A percentile compares a stretch with the other conserved stretches of the same genome.
Evolutionary conservation across 2,113 vertebrate genomes (phyloP).

Genomic region (Meleagris gallopavo): DNA sequence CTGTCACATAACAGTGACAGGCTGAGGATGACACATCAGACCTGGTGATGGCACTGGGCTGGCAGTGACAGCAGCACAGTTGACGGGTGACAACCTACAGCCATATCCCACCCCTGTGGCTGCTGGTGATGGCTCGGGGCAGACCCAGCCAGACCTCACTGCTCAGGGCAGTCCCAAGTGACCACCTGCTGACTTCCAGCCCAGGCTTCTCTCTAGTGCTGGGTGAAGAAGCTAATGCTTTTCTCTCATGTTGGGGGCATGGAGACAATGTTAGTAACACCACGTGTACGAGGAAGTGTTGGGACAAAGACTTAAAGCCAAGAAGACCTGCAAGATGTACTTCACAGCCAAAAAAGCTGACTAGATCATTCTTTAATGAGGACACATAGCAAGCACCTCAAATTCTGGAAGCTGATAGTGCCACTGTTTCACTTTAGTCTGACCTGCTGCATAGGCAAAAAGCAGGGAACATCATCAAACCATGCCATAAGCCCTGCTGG

Average conservation of each 20-base stretch:
- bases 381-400: neutral
- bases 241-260: too few species aligned
- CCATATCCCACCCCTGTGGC: neutral
- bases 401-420: neutral
- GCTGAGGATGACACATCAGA: neutral
- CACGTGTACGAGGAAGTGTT: neutral
- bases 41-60: neutral
- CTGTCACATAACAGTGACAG: neutral
- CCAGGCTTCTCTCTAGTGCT: neutral
- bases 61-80: neutral
- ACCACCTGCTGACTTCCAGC: neutral
- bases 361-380: neutral
- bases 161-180: neutral
- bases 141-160: rapidly evolving
- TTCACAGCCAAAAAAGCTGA: neutral
- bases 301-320: neutral
- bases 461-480: rapidly evolving
- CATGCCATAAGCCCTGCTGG: rapidly evolving
- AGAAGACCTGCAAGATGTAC: neutral
- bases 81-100: neutral
- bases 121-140: rapidly evolving
- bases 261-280: neutral
- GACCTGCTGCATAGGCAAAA: neutral
- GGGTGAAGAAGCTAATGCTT: too few species aligned
- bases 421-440: rapidly evolving